phyloP scores from a whole-genome alignment of 2,113 vertebrate species.

The Plotosus lineatus region DNA sequence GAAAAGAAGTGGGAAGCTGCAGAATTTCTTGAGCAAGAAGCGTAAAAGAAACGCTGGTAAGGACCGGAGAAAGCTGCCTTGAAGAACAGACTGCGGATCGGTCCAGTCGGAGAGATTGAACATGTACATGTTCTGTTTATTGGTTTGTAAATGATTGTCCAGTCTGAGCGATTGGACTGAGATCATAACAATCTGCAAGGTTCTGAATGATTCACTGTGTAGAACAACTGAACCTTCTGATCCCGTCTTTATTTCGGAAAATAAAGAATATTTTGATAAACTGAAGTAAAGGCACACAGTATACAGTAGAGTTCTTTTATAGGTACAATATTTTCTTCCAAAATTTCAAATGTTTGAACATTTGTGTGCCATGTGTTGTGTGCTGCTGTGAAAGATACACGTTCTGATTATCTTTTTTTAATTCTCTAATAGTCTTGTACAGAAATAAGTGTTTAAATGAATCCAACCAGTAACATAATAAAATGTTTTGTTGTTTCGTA shows the following conservation, averaged over 20 bases:
- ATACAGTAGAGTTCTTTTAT: too few relatives aligned
- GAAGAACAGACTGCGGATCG: background rate
- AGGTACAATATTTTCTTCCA: background rate
- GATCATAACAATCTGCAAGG: background rate
- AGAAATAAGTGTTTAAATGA: too few relatives aligned
- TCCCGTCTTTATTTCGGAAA: background rate
- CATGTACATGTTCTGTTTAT: background rate
- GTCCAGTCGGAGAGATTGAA: background rate
- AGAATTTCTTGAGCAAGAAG: slow-evolving; percentile 90
- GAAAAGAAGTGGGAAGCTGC: slow-evolving; percentile 89
- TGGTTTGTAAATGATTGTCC: background rate
- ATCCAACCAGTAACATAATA: too few relatives aligned
- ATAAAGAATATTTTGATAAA: background rate
- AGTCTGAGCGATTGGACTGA: background rate
- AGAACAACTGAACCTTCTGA: background rate
- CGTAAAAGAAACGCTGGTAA: slow-evolving; percentile 90
- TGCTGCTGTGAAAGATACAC: too few relatives aligned
- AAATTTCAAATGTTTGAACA: background rate
- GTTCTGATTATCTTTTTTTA: too few relatives aligned
- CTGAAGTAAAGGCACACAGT: too few relatives aligned
- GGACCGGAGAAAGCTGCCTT: slow-evolving; percentile 83
- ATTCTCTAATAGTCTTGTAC: too few relatives aligned
- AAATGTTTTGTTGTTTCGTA: too few relatives aligned
- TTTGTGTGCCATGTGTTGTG: too few relatives aligned
- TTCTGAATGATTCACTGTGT: background rate